A percentile compares a stretch with the other conserved stretches of the same genome.
Conservation (phyloP, 2,113 vertebrate species). For the Tragelaphus imberbis region DNA sequence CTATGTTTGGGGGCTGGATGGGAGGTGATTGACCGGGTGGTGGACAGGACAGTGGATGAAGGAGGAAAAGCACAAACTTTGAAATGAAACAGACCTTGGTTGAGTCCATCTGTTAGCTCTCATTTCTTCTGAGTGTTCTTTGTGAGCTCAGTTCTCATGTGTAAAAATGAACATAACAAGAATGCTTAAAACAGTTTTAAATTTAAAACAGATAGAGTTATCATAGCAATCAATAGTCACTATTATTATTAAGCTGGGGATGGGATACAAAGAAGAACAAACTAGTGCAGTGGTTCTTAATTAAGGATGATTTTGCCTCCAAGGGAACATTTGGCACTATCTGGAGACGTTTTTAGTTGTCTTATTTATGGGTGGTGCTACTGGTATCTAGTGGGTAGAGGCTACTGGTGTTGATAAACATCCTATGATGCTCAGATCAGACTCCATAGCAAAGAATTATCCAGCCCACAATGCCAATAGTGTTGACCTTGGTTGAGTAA, state of each 20-base stretch:
- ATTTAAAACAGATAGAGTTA: neutral
- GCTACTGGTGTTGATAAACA: neutral
- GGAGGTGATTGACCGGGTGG: neutral
- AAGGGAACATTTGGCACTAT: neutral
- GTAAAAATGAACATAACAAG: neutral
- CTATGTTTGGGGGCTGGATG: neutral
- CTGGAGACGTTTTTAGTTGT: neutral
- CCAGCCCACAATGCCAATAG: neutral
- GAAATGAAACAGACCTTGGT: neutral
- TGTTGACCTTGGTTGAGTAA: neutral
- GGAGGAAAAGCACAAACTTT: neutral
- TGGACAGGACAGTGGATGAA: neutral
- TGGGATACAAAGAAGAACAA: neutral
- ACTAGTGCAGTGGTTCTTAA: neutral
- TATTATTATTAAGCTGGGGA: neutral
- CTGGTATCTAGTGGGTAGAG: neutral
- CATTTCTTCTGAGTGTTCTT: neutral
- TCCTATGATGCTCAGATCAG: fast-evolving
- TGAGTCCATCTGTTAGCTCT: neutral
- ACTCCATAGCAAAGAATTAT: neutral
- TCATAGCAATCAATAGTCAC: neutral
- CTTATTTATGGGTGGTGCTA: neutral
- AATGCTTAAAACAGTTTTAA: neutral
- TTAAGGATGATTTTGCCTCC: neutral
- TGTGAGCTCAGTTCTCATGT: neutral